Evolutionary conservation across 2,797 vertebrate genomes (phyloP).

Genomic region (Scolopax rusticola): DNA sequence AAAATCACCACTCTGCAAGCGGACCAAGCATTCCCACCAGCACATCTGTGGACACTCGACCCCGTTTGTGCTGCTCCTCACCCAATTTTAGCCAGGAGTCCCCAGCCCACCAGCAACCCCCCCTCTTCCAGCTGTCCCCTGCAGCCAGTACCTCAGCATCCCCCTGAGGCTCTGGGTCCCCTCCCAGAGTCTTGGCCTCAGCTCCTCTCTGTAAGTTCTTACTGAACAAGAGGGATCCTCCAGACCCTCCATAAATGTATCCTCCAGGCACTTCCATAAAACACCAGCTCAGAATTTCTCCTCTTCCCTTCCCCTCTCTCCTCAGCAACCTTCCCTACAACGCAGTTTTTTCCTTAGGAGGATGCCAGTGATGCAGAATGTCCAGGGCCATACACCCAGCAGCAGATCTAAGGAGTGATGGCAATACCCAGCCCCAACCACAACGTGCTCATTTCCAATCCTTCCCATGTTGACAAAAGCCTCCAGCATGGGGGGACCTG

Average conservation of each 20-base stretch:
- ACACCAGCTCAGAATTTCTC: not conserved
- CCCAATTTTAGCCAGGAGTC: not conserved
- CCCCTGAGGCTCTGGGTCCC: not conserved
- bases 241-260: no score
- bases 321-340: not conserved
- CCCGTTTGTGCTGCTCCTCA: rapidly evolving
- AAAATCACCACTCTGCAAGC: rapidly evolving
- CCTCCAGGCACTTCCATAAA: not conserved
- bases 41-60: not conserved
- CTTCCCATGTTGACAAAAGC: not conserved
- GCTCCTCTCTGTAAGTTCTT: no score
- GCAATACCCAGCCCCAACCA: not conserved
- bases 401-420: not conserved
- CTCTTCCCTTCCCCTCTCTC: not conserved
- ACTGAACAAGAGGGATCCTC: rapidly evolving
- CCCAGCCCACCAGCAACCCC: not conserved
- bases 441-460: rapidly evolving
- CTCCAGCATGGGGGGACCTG: not conserved
- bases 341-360: not conserved
- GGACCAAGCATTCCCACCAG: not conserved
- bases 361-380: not conserved
- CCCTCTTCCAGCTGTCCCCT: no score
- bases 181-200: rapidly evolving
- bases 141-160: not conserved
- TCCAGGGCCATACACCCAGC: not conserved